Percentiles rank a stretch among this genome's conserved stretches.
Conservation (phyloP, 2,113 vertebrate genomes). For the Dolichallabes microphthalmus region DNA sequence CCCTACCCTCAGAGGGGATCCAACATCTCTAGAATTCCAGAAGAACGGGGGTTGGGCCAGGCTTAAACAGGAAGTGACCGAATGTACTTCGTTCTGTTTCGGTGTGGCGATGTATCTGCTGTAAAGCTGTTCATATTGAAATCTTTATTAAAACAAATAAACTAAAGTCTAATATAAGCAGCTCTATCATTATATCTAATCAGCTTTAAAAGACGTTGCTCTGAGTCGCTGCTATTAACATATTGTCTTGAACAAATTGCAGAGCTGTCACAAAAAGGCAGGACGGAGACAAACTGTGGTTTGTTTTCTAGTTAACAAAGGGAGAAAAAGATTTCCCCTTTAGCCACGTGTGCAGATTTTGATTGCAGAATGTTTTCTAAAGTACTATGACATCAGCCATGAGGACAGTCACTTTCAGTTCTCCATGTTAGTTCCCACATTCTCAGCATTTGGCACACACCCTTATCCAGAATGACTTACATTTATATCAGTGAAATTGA, state of each 20-base stretch:
- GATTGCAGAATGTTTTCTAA: not conserved
- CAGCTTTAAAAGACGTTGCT: not conserved
- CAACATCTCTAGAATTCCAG: constrained; percentile 69
- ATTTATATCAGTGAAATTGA: no score
- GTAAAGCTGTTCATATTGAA: not conserved
- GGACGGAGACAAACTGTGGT: not conserved
- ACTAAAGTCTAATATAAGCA: not conserved
- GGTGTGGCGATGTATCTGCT: constrained; percentile 64
- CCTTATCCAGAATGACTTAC: no score
- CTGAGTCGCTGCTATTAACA: not conserved
- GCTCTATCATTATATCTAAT: not conserved
- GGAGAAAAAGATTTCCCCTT: not conserved
- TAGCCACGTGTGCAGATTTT: not conserved
- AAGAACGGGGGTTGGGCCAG: constrained; percentile 52
- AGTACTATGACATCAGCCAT: not conserved
- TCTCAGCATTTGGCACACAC: no score
- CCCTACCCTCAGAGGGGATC: constrained; percentile 58
- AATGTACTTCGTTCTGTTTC: constrained; percentile 68
- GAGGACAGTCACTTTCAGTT: not conserved
- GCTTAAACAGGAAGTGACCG: constrained; percentile 71
- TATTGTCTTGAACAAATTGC: not conserved
- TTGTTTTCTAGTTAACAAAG: not conserved
- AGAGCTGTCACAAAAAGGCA: not conserved
- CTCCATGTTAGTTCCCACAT: no score
- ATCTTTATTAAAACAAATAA: not conserved